Base-by-base conservation (phyloP, 2,888 invertebrate species). In the Atherix ibis region DNA sequence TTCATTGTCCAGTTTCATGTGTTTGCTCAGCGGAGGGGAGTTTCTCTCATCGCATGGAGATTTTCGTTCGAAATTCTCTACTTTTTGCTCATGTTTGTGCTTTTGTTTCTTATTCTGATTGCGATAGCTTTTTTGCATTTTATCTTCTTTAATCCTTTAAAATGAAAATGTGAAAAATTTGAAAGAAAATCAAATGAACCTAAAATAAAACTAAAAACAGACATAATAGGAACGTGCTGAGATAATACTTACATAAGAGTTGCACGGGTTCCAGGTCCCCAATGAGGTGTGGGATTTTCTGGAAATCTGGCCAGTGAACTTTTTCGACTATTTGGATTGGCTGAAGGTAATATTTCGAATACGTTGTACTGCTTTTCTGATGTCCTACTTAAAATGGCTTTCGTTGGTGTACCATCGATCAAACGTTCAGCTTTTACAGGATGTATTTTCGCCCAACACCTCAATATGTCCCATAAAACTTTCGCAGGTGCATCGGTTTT, bases 401-500 rank as follows among this genome's bases (percentile, higher is more conserved):
- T 54, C 3, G 58, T 34, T 0, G 57, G 46, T 0, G 55, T 52
- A 3, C 58, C 59, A 0, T 58, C 54, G 6, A 58, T 44, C 46
- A 67, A 66, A 52, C 77, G 70, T 39, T 74, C 70, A 18, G 68
- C 58, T 42, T 70, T 74, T 4, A 73, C 68, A 0, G 82, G 81
- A 55, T 80, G 73, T 0, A 59, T 51, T 43, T 68, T 68, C 44
- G 72, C 76, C 88, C 89, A 91, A 29, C 73, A 70, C 39, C 89
- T 66, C 46, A 95, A 68, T 35, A 95, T 73, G 58, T 95, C 94
- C 97, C 97, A 98, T 13, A 99, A 52, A 8, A 92, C 67, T 2
- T 65, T 59, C 25, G 76, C 62, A 0, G 98, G 91, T 3, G 97
- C 97, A 53, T 84, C 68, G 0, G 97, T 97, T 64, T 98, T 98